Base-by-base conservation (phyloP, 2,888 invertebrate genomes). In the Trichopria drosophilae region DNA sequence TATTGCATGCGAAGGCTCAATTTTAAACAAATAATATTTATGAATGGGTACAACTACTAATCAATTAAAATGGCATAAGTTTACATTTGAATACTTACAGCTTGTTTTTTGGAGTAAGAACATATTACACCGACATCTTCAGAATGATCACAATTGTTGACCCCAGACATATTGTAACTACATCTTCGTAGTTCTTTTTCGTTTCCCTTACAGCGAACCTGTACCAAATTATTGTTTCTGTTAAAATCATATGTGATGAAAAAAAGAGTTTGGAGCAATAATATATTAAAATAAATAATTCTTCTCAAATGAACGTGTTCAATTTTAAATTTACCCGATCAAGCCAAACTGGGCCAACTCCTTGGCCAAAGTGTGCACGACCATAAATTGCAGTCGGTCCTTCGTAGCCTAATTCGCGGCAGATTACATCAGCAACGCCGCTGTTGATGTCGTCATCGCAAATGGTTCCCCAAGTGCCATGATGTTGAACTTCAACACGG, bases 381-480 rank as follows among this genome's bases (percentile, higher is more conserved):
- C 81, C 82, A 56, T 77, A 77, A 1, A 77, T 77, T 10, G 75
- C 68, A 10, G 81, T 78, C 15, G 63, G 62, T 4, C 84, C 84
- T 35, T 75, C 76, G 56, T 75, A 82, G 4, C 84, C 84, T 45
- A 84, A 65, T 2, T 78, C 76, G 49, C 77, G 78, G 60, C 86
- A 86, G 15, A 82, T 78, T 1, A 85, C 84, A 60, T 79, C 79
- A 0, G 88, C 89, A 18, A 86, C 83, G 34, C 78, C 77, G 13
- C 80, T 76, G 37, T 83, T 82, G 66, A 89, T 89, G 62, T 86
- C 84, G 65, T 90, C 89, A 64, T 89, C 88, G 69, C 90, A 91
- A 10, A 91, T 79, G 1, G 87, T 86, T 9, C 90, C 90, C 86
- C 88, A 88, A 13, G 84, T 78, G 2, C 84, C 85, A 55, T 82